Evolutionary conservation across 2,797 vertebrate species (phyloP).

Genomic region (Staurois parvus): DNA sequence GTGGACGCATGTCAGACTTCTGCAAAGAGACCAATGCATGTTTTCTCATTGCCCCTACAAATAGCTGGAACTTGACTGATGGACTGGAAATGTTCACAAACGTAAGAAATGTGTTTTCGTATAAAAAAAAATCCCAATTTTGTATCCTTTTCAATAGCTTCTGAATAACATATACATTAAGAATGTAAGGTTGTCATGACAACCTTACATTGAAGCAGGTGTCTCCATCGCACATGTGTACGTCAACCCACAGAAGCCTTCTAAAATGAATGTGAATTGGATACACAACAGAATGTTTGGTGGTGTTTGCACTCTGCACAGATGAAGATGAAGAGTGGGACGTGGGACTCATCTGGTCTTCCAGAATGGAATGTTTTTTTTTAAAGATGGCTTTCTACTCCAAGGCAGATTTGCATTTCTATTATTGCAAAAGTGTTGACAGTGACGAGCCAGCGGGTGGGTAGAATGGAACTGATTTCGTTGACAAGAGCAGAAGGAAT

Average conservation of each 20-base stretch:
- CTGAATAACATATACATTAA: neutral
- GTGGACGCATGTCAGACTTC: too few species aligned
- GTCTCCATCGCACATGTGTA: neutral
- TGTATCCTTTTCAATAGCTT: neutral
- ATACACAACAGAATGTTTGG: neutral
- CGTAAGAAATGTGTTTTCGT: too few species aligned
- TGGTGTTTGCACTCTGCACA: neutral
- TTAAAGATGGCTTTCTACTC: neutral
- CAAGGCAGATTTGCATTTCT: neutral
- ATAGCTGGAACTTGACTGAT: too few species aligned
- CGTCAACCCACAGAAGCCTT: slow-evolving; percentile 5
- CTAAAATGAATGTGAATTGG: slow-evolving; percentile 11
- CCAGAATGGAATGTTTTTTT: neutral
- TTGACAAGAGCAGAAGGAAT: too few species aligned
- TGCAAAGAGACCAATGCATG: too few species aligned
- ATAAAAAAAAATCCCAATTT: neutral
- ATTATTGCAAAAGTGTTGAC: neutral
- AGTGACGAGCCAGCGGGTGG: neutral
- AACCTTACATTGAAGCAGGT: slow-evolving; percentile 1
- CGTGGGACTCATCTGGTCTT: neutral
- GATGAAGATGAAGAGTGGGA: neutral
- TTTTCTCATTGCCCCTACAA: too few species aligned
- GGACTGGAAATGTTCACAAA: neutral
- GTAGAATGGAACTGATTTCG: too few species aligned
- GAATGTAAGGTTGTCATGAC: slow-evolving; percentile 1